A percentile compares a stretch with the other conserved stretches of the same genome.
phyloP scores from a whole-genome alignment of 2,113 vertebrate species.

The Haemorhous mexicanus region DNA sequence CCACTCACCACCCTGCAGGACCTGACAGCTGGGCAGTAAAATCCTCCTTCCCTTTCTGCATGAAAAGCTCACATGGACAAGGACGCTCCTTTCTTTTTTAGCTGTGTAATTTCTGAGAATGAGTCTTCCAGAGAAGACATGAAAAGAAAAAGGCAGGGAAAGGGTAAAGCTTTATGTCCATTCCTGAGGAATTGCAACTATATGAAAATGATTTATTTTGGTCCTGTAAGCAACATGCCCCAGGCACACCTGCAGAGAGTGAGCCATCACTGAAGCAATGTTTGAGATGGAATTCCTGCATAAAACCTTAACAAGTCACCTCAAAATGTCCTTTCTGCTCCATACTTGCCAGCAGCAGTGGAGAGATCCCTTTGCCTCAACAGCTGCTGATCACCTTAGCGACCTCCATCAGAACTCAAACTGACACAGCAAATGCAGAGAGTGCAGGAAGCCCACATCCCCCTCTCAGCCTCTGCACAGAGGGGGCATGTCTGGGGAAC shows the following conservation, averaged over 20 bases:
- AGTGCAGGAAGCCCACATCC: background rate
- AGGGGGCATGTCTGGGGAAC: rapidly evolving
- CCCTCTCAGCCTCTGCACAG: background rate
- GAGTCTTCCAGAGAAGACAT: background rate
- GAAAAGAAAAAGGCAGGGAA: background rate
- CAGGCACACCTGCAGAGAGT: rapidly evolving
- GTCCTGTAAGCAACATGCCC: background rate
- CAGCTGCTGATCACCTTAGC: rapidly evolving
- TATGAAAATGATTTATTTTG: background rate
- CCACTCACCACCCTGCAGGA: background rate
- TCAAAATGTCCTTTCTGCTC: background rate
- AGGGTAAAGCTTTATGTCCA: rapidly evolving
- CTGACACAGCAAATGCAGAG: background rate
- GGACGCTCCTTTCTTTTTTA: background rate
- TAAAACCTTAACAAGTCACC: background rate
- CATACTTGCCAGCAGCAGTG: background rate
- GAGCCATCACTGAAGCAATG: background rate
- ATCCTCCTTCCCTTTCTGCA: background rate
- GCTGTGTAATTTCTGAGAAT: background rate
- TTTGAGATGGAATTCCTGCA: background rate
- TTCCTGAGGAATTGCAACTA: background rate
- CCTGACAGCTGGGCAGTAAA: background rate
- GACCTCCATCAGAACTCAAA: background rate
- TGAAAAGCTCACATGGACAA: background rate
- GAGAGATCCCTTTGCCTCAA: rapidly evolving